phyloP scores from a whole-genome alignment of 2,113 vertebrate genomes.

The Telmatochromis sp. region DNA sequence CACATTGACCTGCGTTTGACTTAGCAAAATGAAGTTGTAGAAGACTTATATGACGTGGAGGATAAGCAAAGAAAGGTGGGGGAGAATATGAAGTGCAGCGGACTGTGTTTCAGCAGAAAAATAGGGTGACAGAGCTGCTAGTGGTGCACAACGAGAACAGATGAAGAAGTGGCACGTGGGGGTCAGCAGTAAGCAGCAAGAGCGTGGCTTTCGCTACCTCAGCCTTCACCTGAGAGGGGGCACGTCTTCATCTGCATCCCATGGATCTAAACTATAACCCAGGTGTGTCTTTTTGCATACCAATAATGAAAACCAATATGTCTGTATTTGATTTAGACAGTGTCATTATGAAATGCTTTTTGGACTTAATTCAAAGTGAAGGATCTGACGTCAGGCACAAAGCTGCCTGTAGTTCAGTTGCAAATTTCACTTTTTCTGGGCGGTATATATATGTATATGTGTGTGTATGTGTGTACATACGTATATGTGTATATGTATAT shows the following conservation, averaged over 20 bases:
- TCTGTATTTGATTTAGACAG: not conserved
- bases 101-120: conserved; percentile 8
- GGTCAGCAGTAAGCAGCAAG: conserved; percentile 49
- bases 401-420: not conserved
- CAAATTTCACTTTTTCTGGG: not conserved
- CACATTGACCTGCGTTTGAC: conserved; percentile 13
- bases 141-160: conserved; percentile 49
- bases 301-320: not conserved
- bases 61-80: not conserved
- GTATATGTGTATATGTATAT: not conserved
- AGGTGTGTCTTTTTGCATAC: conserved; percentile 62
- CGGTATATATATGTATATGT: rapidly evolving
- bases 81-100: not conserved
- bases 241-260: conserved; percentile 12
- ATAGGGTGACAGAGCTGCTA: conserved; percentile 36
- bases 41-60: conserved; percentile 29
- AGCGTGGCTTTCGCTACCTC: conserved; percentile 41
- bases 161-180: conserved; percentile 51
- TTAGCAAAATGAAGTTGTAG: conserved; percentile 20
- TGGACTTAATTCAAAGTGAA: not conserved
- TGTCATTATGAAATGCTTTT: not conserved
- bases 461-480: rapidly evolving
- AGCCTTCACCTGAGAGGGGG: conserved; percentile 21
- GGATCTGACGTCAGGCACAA: not conserved
- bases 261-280: conserved; percentile 70